Evolutionary conservation across 2,888 invertebrate genomes (phyloP).

Genomic region (Neuroscelio doddi): DNA sequence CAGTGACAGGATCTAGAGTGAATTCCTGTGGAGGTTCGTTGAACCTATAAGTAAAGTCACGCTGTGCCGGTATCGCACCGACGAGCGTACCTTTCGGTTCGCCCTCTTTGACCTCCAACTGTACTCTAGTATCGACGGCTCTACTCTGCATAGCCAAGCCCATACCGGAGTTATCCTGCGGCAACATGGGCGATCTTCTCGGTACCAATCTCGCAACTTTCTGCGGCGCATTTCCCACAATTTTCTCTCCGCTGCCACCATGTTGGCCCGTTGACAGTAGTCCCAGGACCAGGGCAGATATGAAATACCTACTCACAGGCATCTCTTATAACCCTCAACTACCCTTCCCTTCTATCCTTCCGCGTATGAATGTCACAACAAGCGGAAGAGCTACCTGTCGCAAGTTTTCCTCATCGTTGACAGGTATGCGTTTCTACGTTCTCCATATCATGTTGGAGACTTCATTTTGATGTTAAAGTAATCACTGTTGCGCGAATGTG

Average conservation of each 20-base stretch:
- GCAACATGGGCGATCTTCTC: slow-evolving; percentile 65
- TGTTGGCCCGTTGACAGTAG: slow-evolving; percentile 58
- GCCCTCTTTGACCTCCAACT: slow-evolving; percentile 89
- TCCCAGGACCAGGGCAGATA: slow-evolving; percentile 64
- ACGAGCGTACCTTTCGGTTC: slow-evolving; percentile 88
- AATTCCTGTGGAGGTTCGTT: slow-evolving; percentile 94
- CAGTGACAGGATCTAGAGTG: slow-evolving; percentile 85
- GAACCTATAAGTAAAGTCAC: slow-evolving; percentile 92
- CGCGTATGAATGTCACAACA: slow-evolving; percentile 7
- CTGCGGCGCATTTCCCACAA: slow-evolving; percentile 19
- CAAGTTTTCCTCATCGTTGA: slow-evolving; percentile 64
- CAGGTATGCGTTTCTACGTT: not conserved
- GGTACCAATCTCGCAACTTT: slow-evolving; percentile 58
- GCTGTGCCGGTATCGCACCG: slow-evolving; percentile 89
- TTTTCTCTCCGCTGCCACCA: slow-evolving; percentile 50
- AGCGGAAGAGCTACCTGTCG: slow-evolving; percentile 62
- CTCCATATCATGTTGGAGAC: slow-evolving; percentile 7
- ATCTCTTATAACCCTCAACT: slow-evolving; percentile 55
- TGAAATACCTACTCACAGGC: slow-evolving; percentile 63
- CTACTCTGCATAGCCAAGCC: slow-evolving; percentile 84
- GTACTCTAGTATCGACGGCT: slow-evolving; percentile 89
- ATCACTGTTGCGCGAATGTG: slow-evolving; percentile 9
- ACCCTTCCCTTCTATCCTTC: slow-evolving; percentile 18
- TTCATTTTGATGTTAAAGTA: not conserved
- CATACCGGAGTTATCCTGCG: slow-evolving; percentile 60